A percentile compares a stretch with the other conserved stretches of the same genome.
Conservation (phyloP, 2,113 vertebrate genomes). For the Plecturocebus donacophilus region DNA sequence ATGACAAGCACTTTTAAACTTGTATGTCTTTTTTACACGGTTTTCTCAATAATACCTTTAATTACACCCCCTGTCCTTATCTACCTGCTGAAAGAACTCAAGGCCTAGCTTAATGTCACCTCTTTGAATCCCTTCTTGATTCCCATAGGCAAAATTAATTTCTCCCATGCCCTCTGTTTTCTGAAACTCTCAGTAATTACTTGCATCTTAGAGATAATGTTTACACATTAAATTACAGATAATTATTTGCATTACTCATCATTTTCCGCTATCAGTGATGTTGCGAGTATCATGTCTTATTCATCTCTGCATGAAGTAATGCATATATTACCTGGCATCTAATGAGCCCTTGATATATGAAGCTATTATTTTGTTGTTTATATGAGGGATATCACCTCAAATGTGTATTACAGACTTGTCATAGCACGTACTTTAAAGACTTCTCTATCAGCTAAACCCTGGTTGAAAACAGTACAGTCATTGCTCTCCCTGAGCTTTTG, state of each 20-base stretch:
- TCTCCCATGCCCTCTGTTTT: slow-evolving; percentile 35
- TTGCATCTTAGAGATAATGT: slow-evolving; percentile 41
- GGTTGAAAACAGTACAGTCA: background rate
- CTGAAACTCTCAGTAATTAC: slow-evolving; percentile 57
- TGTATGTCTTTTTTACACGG: background rate
- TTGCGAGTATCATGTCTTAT: background rate
- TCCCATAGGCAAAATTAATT: background rate
- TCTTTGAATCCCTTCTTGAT: background rate
- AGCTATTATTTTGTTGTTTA: slow-evolving; percentile 12
- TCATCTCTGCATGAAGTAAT: slow-evolving; percentile 2
- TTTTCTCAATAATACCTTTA: background rate
- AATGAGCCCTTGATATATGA: background rate
- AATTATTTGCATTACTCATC: slow-evolving; percentile 59
- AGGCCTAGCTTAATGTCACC: background rate
- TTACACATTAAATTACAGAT: slow-evolving; percentile 62
- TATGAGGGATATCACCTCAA: background rate
- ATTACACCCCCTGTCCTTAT: background rate
- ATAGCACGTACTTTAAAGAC: background rate
- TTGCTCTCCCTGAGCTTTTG: background rate
- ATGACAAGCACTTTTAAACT: background rate
- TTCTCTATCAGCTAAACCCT: background rate
- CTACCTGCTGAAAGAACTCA: background rate
- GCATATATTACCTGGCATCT: background rate
- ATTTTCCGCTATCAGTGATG: slow-evolving; percentile 10
- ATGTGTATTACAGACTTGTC: background rate